Percentiles rank a stretch among this genome's conserved stretches.
Conservation (phyloP, 2,888 invertebrate species). For the Dermolepida albohirtum region DNA sequence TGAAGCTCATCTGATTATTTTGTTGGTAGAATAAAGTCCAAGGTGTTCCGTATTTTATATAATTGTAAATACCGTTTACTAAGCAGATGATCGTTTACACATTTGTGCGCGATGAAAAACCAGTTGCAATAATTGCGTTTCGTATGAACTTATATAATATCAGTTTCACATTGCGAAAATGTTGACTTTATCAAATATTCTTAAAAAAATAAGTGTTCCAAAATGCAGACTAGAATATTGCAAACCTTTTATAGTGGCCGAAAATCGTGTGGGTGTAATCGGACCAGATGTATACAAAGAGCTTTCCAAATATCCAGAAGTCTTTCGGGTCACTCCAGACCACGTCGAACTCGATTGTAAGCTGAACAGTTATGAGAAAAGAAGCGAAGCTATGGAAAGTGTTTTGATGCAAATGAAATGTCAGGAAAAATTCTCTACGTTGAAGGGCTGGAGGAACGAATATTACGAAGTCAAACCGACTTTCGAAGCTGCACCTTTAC, state of each 20-base stretch:
- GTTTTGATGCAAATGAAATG: constrained; percentile 1
- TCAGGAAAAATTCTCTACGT: neutral
- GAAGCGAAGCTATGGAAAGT: constrained; percentile 12
- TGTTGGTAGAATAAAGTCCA: too few relatives aligned
- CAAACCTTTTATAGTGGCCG: neutral
- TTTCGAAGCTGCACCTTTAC: neutral
- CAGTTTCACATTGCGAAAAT: neutral
- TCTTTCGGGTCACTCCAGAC: neutral
- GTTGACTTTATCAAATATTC: constrained; percentile 9
- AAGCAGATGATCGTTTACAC: too few relatives aligned
- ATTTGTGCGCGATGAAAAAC: too few relatives aligned
- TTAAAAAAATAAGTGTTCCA: neutral
- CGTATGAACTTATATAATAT: too few relatives aligned
- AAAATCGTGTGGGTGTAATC: neutral
- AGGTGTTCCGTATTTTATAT: too few relatives aligned
- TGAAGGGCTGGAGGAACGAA: constrained; percentile 19
- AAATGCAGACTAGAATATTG: neutral
- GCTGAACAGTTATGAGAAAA: neutral
- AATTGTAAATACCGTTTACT: too few relatives aligned
- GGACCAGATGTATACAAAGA: neutral
- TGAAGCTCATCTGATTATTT: too few relatives aligned
- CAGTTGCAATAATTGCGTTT: too few relatives aligned
- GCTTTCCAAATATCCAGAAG: neutral
- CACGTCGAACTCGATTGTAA: neutral
- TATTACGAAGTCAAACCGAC: constrained; percentile 8